Evolutionary conservation across 2,888 invertebrate genomes (phyloP).

Genomic region (Pollenia griseotomentosa): DNA sequence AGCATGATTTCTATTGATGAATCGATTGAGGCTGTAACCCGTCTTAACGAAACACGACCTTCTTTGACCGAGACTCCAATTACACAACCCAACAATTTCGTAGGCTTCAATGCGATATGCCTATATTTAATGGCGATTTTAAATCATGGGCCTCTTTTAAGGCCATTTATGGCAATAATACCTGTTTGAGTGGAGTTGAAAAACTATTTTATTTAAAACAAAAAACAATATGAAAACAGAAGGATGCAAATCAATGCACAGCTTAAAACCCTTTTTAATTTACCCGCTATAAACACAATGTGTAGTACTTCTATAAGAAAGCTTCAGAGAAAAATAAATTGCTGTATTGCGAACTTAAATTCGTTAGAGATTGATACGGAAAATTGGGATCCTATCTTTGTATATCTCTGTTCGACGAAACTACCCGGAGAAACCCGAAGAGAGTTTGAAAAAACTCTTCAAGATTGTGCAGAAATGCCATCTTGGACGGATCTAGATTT

Average conservation of each 20-base stretch:
- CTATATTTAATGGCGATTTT: too few relatives aligned
- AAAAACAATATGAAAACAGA: not conserved
- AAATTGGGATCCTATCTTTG: not conserved
- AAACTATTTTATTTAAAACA: not conserved
- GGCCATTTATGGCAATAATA: too few relatives aligned
- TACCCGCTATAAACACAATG: not conserved
- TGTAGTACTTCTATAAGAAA: too few relatives aligned
- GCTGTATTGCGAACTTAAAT: not conserved
- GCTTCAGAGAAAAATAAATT: too few relatives aligned
- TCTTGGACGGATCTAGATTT: constrained; percentile 2
- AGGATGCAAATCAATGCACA: not conserved
- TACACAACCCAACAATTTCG: too few relatives aligned
- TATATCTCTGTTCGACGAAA: not conserved
- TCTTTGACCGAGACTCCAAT: too few relatives aligned
- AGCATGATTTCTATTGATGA: too few relatives aligned
- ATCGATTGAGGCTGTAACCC: too few relatives aligned
- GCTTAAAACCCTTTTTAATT: not conserved
- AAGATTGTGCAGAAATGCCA: constrained; percentile 13
- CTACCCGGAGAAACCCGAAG: not conserved
- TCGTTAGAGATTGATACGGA: not conserved
- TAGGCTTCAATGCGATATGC: too few relatives aligned
- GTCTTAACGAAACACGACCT: too few relatives aligned
- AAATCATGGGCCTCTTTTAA: too few relatives aligned
- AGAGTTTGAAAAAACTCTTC: not conserved
- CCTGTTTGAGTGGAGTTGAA: not conserved